phyloP scores from a whole-genome alignment of 2,797 vertebrate species.

The Scleropages formosus region DNA sequence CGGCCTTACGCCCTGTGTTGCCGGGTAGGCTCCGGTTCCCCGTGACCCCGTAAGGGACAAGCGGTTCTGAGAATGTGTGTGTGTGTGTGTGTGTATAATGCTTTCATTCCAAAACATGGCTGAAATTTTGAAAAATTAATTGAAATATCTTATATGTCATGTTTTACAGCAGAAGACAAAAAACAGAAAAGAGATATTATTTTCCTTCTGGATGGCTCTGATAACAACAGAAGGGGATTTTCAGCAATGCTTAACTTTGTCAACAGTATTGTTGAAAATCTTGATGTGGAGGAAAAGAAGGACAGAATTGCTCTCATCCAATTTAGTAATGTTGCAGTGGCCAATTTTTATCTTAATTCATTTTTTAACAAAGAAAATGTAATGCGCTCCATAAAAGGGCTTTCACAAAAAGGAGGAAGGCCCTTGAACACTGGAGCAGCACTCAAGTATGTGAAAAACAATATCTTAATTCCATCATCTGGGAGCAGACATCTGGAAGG shows the following conservation, averaged over 20 bases:
- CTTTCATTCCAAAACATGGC: neutral
- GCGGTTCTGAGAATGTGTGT: too few species aligned
- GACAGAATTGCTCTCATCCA: slow-evolving; percentile 60
- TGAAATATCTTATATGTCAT: slow-evolving; percentile 7
- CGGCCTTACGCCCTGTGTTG: too few species aligned
- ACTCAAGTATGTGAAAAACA: slow-evolving; percentile 51
- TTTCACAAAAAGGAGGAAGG: slow-evolving; percentile 58
- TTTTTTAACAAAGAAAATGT: slow-evolving; percentile 56
- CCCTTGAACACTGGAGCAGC: slow-evolving; percentile 56
- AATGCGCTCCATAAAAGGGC: slow-evolving; percentile 50
- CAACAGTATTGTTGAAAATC: slow-evolving; percentile 46
- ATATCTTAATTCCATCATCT: slow-evolving; percentile 50
- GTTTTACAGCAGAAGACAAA: slow-evolving; percentile 39
- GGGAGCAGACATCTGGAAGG: slow-evolving; percentile 52
- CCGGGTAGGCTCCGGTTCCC: too few species aligned
- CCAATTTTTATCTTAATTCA: slow-evolving; percentile 62
- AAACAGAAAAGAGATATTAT: slow-evolving; percentile 52
- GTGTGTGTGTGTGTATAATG: neutral
- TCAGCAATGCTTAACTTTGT: slow-evolving; percentile 54
- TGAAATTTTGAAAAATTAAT: neutral
- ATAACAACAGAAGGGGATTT: slow-evolving; percentile 57
- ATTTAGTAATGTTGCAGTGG: slow-evolving; percentile 54
- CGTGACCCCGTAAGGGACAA: too few species aligned
- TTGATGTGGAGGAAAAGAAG: slow-evolving; percentile 51
- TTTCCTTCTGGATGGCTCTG: slow-evolving; percentile 63